phyloP scores from a whole-genome alignment of 2,888 invertebrate genomes.

The Lasius fuliginosus region DNA sequence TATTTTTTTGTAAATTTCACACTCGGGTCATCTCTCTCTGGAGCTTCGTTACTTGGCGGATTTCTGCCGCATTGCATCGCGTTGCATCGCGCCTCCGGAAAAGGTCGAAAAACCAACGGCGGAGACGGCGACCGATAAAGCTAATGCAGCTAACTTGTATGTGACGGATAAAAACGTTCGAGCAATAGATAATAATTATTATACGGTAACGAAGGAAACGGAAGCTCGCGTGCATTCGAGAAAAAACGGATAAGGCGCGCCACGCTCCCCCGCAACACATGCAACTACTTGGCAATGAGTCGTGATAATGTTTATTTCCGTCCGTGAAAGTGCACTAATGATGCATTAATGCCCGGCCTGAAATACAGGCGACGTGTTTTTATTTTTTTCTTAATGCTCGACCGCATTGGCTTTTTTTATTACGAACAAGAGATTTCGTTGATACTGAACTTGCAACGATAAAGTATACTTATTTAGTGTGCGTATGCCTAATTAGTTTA shows the following conservation, averaged over 20 bases:
- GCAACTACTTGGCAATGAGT: constrained; percentile 71
- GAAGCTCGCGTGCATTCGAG: constrained; percentile 75
- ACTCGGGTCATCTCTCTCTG: constrained; percentile 19
- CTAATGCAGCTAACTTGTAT: constrained; percentile 74
- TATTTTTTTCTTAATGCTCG: background rate
- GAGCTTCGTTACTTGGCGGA: constrained; percentile 12
- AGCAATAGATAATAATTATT: constrained; percentile 78
- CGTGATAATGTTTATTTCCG: constrained; percentile 74
- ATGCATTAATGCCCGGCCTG: constrained; percentile 54
- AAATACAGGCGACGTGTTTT: constrained; percentile 34
- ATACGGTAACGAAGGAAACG: constrained; percentile 74
- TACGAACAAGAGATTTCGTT: constrained; percentile 3
- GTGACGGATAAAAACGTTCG: constrained; percentile 66
- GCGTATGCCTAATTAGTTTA: background rate
- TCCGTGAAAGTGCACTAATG: constrained; percentile 61
- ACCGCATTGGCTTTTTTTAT: constrained; percentile 16
- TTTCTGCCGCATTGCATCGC: constrained; percentile 24
- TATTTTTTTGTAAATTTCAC: constrained; percentile 41
- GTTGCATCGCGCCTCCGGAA: background rate
- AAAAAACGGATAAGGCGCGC: constrained; percentile 70
- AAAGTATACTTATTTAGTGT: background rate
- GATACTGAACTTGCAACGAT: background rate
- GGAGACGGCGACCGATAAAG: constrained; percentile 64
- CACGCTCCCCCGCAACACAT: constrained; percentile 66
- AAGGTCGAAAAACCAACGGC: constrained; percentile 37